These are phyloP conservation scores for Mesorhabditis belari DNA, from an alignment of 2,888 invertebrate genomes.

Conservation along the genomic window DNA sequence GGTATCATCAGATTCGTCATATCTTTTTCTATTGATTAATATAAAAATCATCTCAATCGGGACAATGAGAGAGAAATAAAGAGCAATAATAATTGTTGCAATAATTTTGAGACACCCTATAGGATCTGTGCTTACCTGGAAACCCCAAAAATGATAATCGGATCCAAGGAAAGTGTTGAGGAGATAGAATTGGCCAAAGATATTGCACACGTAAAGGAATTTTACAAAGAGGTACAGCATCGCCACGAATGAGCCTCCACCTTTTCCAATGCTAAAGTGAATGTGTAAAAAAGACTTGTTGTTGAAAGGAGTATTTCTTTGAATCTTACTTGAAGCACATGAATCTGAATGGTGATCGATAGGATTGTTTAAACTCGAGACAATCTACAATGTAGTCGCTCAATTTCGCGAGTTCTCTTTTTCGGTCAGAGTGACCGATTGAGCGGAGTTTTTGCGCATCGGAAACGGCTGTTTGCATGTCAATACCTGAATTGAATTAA, in stretches of 20 bases:
- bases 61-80: not conserved
- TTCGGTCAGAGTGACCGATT: conserved; percentile 21
- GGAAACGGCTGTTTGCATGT: conserved; percentile 34
- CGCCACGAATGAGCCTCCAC: conserved; percentile 36
- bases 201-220: conserved; percentile 46
- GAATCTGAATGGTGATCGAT: conserved; percentile 16
- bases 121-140: conserved; percentile 38
- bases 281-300: too few species aligned
- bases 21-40: too few species aligned
- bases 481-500: conserved; percentile 41
- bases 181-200: conserved; percentile 50
- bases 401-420: conserved; percentile 32
- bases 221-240: conserved; percentile 46
- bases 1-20: too few species aligned
- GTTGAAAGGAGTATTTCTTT: not conserved
- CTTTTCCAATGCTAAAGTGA: conserved; percentile 27
- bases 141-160: conserved; percentile 50
- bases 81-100: too few species aligned
- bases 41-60: too few species aligned
- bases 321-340: conserved; percentile 15
- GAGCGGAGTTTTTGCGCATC: conserved; percentile 39
- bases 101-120: too few species aligned
- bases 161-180: conserved; percentile 53
- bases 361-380: conserved; percentile 27
- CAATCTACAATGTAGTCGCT: conserved; percentile 43